These are phyloP conservation scores for Sterrhoptilus dennistouni DNA, from an alignment of 2,113 vertebrate species.

Conservation along the genomic window DNA sequence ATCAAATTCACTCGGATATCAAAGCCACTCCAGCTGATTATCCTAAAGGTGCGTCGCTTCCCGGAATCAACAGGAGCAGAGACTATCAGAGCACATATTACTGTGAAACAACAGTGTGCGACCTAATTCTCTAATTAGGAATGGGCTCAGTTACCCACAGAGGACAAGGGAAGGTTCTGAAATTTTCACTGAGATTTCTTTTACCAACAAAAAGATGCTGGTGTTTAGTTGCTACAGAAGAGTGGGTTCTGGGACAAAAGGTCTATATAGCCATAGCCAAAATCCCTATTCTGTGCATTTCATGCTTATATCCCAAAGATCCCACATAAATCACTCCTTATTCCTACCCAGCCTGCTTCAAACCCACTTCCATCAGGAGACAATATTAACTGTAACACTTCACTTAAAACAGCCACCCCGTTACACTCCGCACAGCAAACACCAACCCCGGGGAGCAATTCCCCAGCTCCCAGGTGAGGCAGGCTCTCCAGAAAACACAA, in stretches of 20 bases:
- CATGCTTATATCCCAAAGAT: neutral
- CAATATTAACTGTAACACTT: neutral
- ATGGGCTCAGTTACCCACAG: neutral
- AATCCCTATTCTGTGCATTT: neutral
- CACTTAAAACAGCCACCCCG: neutral
- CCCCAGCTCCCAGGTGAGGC: neutral
- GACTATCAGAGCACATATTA: neutral
- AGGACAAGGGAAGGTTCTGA: neutral
- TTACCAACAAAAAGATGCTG: neutral
- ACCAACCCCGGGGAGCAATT: neutral
- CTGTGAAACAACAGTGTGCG: neutral
- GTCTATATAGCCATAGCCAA: fast-evolving
- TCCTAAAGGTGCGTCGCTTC: neutral
- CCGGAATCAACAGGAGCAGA: neutral
- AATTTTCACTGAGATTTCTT: neutral
- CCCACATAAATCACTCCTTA: neutral
- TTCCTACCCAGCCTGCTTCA: neutral
- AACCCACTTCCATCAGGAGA: neutral
- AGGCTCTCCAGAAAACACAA: neutral
- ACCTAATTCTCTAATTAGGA: neutral
- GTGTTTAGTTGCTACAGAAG: neutral
- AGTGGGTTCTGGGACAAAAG: neutral
- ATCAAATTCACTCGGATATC: neutral
- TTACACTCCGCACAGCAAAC: neutral
- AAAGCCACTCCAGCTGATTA: neutral